Evolutionary conservation across 2,797 vertebrate genomes (phyloP).

Genomic region (Myioborus miniatus): DNA sequence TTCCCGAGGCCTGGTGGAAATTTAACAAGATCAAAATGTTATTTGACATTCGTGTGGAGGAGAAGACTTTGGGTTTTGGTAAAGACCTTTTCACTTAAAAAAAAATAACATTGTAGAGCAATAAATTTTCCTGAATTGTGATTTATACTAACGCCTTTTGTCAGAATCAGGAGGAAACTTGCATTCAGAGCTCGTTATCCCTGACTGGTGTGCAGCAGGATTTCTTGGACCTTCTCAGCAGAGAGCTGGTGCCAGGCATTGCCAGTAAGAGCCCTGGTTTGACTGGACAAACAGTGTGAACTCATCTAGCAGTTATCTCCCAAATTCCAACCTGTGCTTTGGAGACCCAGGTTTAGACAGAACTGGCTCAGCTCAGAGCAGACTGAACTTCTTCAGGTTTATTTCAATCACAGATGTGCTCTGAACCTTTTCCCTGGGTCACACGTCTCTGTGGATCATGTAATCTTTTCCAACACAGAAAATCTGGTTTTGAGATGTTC

Average conservation of each 20-base stretch:
- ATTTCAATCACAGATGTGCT: slow-evolving; percentile 37
- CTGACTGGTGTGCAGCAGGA: neutral
- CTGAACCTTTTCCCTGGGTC: slow-evolving; percentile 20
- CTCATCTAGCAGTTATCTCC: neutral
- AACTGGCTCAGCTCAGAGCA: slow-evolving; percentile 10
- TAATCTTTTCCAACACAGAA: slow-evolving; percentile 51
- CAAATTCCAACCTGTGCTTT: neutral
- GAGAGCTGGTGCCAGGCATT: neutral
- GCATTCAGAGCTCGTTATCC: rapidly evolving
- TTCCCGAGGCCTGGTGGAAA: neutral
- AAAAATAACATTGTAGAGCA: rapidly evolving
- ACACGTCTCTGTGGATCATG: neutral
- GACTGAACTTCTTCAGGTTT: neutral
- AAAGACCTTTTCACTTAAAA: neutral
- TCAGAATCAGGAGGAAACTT: neutral
- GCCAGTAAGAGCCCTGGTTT: neutral
- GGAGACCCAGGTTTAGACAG: neutral
- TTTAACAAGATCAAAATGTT: neutral
- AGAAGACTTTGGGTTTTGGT: neutral
- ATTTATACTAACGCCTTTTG: neutral
- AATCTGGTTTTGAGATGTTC: neutral
- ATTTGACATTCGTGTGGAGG: neutral
- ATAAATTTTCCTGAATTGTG: neutral
- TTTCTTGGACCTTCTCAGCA: neutral
- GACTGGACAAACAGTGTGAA: neutral